A percentile compares a stretch with the other conserved stretches of the same genome.
Evolutionary conservation across 2,797 vertebrate species (phyloP).

Genomic region (Paguma larvata): DNA sequence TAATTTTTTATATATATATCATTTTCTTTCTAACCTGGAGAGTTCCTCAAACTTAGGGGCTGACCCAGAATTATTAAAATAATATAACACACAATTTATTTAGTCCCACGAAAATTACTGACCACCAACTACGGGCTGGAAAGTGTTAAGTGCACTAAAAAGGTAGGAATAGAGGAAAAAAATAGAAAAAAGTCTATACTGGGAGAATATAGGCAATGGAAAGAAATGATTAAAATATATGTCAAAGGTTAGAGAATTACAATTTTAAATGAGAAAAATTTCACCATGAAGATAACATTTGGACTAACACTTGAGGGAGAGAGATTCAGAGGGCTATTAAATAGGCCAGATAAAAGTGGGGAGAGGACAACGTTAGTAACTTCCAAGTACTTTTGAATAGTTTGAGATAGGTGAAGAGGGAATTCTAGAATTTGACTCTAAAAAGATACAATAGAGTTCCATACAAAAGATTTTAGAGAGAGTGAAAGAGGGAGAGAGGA

Average conservation of each 20-base stretch:
- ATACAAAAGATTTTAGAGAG: neutral
- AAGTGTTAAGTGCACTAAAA: neutral
- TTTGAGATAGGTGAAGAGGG: neutral
- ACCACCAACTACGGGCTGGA: neutral
- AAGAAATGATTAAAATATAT: neutral
- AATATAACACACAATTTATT: neutral
- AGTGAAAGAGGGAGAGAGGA: neutral
- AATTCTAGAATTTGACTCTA: neutral
- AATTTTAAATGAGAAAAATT: neutral
- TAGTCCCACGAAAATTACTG: neutral
- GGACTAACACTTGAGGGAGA: neutral
- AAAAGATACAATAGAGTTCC: neutral
- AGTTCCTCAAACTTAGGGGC: neutral
- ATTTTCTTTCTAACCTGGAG: slow-evolving; percentile 1
- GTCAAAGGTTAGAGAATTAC: neutral
- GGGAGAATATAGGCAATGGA: neutral
- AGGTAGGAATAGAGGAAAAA: neutral
- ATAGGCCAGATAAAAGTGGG: neutral
- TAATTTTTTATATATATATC: neutral
- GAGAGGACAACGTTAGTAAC: neutral
- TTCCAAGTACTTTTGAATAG: neutral
- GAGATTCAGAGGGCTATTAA: neutral
- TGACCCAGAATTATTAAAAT: neutral
- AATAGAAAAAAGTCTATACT: neutral
- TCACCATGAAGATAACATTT: neutral